Evolutionary conservation across 2,797 vertebrate genomes (phyloP).

Genomic region (Clamator glandarius): DNA sequence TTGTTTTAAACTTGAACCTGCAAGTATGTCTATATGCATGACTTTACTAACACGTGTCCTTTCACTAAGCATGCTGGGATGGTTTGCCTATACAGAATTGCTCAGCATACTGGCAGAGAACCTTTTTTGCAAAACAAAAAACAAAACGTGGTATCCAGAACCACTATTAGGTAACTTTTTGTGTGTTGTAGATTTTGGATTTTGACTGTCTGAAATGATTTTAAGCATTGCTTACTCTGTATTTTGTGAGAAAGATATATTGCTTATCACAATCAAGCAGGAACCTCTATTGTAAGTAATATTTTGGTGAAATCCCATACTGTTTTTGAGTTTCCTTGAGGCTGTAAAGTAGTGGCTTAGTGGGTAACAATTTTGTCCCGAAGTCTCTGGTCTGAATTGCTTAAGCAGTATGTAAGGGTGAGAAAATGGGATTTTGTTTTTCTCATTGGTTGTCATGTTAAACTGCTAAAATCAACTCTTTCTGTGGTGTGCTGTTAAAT

Average conservation of each 20-base stretch:
- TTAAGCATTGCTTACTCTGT: not conserved
- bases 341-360: not conserved
- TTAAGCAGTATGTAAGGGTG: not conserved
- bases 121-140: not conserved
- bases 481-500: not conserved
- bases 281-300: not conserved
- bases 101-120: not conserved
- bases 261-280: not conserved
- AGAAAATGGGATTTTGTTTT: not conserved
- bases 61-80: not conserved
- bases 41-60: not conserved
- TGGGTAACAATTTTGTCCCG: not conserved
- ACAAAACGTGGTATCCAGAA: fast-evolving
- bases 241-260: not conserved
- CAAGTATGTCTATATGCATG: not conserved
- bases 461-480: not conserved
- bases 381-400: not conserved
- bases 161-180: not conserved
- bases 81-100: not conserved
- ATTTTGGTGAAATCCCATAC: not conserved
- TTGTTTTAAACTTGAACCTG: not conserved
- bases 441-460: not conserved
- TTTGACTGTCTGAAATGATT: not conserved
- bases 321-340: not conserved
- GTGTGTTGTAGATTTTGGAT: no score